These are phyloP conservation scores for Athalia rosae DNA, from an alignment of 2,888 invertebrate species.

Conservation along the genomic window DNA sequence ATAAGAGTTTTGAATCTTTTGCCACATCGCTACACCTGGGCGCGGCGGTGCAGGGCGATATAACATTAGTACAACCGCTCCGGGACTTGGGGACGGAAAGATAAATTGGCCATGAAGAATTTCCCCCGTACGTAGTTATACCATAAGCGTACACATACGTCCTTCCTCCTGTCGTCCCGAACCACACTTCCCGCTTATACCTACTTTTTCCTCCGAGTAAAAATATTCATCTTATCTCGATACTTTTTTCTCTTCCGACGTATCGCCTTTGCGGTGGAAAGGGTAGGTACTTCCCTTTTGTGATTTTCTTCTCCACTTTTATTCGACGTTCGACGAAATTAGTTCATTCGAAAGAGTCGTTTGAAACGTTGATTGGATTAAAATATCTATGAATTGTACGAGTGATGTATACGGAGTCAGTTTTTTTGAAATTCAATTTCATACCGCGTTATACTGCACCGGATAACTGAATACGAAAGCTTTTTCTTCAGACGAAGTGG, in stretches of 20 bases:
- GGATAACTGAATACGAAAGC: not conserved
- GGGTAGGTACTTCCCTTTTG: too few species aligned
- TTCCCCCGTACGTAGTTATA: not conserved
- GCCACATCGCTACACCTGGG: not conserved
- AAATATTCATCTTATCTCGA: not conserved
- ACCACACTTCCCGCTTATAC: not conserved
- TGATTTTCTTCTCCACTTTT: too few species aligned
- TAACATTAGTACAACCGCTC: conserved; percentile 12
- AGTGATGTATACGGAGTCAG: not conserved
- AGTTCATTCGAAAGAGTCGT: not conserved
- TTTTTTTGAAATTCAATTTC: conserved; percentile 28
- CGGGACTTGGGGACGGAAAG: conserved; percentile 1
- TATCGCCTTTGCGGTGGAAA: not conserved
- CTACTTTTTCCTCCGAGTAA: not conserved
- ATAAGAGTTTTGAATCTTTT: conserved; percentile 2
- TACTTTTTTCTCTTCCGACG: not conserved
- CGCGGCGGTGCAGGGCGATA: not conserved
- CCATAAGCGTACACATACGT: too few species aligned
- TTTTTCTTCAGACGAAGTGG: not conserved
- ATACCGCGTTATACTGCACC: conserved; percentile 11
- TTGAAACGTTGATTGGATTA: too few species aligned
- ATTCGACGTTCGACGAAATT: not conserved
- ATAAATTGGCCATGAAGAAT: conserved; percentile 1
- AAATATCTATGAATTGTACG: too few species aligned
- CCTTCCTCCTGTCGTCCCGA: too few species aligned